Conservation (phyloP, 2,797 vertebrate genomes). For the Sebastes hopkinsi region DNA sequence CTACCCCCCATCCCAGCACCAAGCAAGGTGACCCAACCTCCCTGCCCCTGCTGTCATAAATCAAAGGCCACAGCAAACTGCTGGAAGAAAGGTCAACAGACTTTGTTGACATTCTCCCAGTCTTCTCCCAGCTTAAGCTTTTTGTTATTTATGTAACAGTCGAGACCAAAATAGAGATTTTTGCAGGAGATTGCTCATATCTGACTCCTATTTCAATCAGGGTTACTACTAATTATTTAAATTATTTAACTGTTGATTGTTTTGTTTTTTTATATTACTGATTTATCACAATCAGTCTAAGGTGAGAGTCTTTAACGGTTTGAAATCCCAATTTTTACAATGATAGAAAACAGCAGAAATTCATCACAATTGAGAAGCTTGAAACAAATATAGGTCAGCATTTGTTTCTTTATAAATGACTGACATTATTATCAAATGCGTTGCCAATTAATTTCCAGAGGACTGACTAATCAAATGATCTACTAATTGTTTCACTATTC, state of each 20-base stretch:
- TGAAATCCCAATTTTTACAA: not conserved
- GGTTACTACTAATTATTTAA: not conserved
- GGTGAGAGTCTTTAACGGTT: not conserved
- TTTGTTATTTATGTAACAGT: conserved; percentile 69
- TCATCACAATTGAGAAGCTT: not conserved
- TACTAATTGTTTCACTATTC: not conserved
- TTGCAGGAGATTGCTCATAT: conserved; percentile 9
- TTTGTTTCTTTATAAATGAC: not conserved
- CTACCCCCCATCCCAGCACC: conserved; percentile 57
- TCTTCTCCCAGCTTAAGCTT: conserved; percentile 57
- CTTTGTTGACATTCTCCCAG: conserved; percentile 78
- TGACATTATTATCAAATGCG: not conserved
- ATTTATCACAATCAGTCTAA: not conserved
- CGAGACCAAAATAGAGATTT: conserved; percentile 22
- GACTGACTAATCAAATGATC: not conserved
- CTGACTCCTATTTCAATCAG: conserved; percentile 1
- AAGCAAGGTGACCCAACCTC: conserved; percentile 76
- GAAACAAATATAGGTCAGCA: not conserved
- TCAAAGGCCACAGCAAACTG: conserved; percentile 72
- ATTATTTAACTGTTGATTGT: not conserved
- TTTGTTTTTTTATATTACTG: not conserved
- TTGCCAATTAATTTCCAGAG: not conserved
- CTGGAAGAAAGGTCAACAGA: conserved; percentile 83
- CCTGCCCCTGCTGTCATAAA: conserved; percentile 73
- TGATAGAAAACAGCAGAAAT: not conserved